Base-by-base conservation (phyloP, 2,888 invertebrate species). In the Agrotis ipsilon region DNA sequence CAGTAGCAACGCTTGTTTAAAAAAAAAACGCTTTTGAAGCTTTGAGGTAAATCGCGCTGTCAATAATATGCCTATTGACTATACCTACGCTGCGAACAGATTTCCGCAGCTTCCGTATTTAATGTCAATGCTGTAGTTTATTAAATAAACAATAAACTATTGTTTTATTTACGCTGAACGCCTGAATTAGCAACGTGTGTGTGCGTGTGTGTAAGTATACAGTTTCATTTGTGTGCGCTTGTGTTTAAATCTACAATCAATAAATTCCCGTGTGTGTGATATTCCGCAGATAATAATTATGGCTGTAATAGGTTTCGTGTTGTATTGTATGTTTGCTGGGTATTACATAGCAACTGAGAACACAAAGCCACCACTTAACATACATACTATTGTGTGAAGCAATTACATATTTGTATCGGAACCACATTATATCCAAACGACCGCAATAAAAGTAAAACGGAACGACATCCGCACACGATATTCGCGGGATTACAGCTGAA, bases 91-190 rank as follows among this genome's bases (percentile, higher is more conserved):
- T 51, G 19, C 16, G 9, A 74, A 48, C 24, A 24, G n/a, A 54
- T n/a, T 68, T 21, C 32, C 48, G 24, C 16, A 27, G 27, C 45
- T 60, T 48, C 9, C 19, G 52, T 60, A 63, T 59, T 59, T 19
- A 58, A 51, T 51, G 7, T 43, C 27, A 61, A 46, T 46, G 18
- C 24, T 13, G 6, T 16, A 21, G n/a, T 62, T 21, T 63, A 59
- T 64, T 45, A 45, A 27, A 59, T 68, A 58, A 64, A 78, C 58
- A 63, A 66, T 60, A 66, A 57, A 21, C 18, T 32, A 68, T 68
- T 68, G 68, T 43, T 62, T 58, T 21, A 18, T 57, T 48, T 27
- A 16, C 21, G 9, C 21, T 43, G 16, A 11, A 70, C 62, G 27
- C 48, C n/a, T 75, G 57, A 58, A 61, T 68, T 27, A 57, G 39